Evolutionary conservation across 2,888 invertebrate genomes (phyloP).

Genomic region (Agrochola macilenta): DNA sequence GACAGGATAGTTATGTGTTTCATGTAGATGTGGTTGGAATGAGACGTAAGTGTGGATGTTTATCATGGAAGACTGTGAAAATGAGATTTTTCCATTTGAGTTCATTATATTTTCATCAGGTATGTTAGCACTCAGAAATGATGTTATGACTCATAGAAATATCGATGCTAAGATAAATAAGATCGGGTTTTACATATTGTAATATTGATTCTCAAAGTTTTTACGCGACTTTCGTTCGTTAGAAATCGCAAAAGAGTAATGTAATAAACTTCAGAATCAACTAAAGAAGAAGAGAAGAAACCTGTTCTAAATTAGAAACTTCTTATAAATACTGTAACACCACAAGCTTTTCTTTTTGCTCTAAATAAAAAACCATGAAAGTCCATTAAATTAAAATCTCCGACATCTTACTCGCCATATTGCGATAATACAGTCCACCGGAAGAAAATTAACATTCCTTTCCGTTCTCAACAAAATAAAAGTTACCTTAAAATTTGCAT

Average conservation of each 20-base stretch:
- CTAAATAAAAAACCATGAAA: slow-evolving; percentile 29
- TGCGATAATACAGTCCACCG: slow-evolving; percentile 61
- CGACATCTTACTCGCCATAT: slow-evolving; percentile 53
- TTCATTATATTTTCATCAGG: not conserved
- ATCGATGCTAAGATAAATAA: not conserved
- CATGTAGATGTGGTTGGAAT: slow-evolving; percentile 25
- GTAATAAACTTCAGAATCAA: not conserved
- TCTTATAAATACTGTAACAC: not conserved
- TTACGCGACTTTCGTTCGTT: not conserved
- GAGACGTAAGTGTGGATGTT: slow-evolving; percentile 1
- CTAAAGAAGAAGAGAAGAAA: not conserved
- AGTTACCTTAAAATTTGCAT: slow-evolving; percentile 66
- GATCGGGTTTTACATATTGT: not conserved
- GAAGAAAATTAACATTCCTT: slow-evolving; percentile 67
- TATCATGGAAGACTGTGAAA: not conserved
- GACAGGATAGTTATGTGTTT: slow-evolving; percentile 45
- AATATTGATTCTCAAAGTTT: not conserved
- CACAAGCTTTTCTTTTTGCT: slow-evolving; percentile 35
- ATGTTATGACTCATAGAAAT: not conserved
- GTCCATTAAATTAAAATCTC: slow-evolving; percentile 60
- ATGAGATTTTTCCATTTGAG: not conserved
- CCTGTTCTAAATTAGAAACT: not conserved
- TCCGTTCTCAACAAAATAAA: slow-evolving; percentile 63
- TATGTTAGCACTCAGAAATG: not conserved
- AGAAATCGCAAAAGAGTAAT: not conserved